Base-by-base conservation (phyloP, 2,113 vertebrate genomes). In the Burhinus oedicnemus region DNA sequence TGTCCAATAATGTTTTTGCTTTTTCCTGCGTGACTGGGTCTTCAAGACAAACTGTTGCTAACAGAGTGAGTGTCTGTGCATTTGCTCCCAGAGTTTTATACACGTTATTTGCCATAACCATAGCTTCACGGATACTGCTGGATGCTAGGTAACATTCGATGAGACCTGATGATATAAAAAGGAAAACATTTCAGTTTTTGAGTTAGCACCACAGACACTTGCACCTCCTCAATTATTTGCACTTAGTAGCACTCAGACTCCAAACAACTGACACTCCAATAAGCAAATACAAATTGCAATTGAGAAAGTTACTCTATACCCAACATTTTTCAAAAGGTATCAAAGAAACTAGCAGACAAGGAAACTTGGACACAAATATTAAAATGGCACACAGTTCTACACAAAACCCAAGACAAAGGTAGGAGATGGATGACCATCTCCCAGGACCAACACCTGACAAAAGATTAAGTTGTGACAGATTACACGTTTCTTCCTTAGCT, bases 41-140 rank as follows among this genome's bases (percentile, higher is more conserved):
- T 95, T 99, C 99, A 21, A 99, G 98, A 90, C 99, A 99, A 87
- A 99, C 99, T 0, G 99, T 99, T 83, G 99, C 99, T 68, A 99
- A 97, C 80, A 99, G 99, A 40, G 99, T 99, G 25, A 99, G 98
- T 0, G 99, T 99, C 98, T 99, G 99, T 8, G 99, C 99, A 0
- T 99, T 99, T 40, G 99, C 99, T 75, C 99, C 99, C 52, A 99
- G 98, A 23, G 99, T 99, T 98, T 99, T 99, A 91, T 99, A 99
- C 40, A 99, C 99, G 5, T 99, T 99, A 69, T 99, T 99, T 65
- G 99, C 99, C 99, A 99, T 99, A 8, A 99, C 99, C 98, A 99
- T 99, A 3, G 99, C 99, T 85, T 99, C 99, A 19, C 99, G 98
- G 75, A 99, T 99, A 52, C 99, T 99, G 95, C 99, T 99, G 70